phyloP scores from a whole-genome alignment of 2,888 invertebrate genomes.

The Carcina quercana region DNA sequence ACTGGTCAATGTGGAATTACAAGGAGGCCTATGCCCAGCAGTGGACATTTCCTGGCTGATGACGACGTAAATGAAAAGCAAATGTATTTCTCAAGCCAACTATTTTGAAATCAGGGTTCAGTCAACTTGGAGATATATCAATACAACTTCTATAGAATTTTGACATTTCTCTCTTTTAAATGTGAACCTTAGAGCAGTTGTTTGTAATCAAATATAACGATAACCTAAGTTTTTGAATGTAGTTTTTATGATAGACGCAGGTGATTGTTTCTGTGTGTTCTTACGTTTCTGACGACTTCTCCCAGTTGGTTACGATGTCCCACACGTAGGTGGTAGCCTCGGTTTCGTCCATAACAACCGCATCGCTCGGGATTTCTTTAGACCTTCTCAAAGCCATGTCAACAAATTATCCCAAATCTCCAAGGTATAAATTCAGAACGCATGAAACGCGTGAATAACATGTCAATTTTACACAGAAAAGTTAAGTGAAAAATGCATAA shows the following conservation, averaged over 20 bases:
- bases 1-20: no score
- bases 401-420: not conserved
- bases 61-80: no score
- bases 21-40: no score
- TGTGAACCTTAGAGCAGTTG: not conserved
- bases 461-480: not conserved
- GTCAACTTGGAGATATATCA: no score
- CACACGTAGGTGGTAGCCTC: constrained; percentile 77
- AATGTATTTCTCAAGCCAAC: no score
- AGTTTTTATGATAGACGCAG: constrained; percentile 11
- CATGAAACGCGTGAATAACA: not conserved
- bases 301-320: constrained; percentile 76
- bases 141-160: no score
- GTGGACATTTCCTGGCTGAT: no score
- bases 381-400: constrained; percentile 73
- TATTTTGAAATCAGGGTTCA: no score
- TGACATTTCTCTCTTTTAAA: no score
- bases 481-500: not conserved
- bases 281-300: constrained; percentile 75
- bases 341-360: constrained; percentile 67
- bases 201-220: not conserved
- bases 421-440: not conserved
- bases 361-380: constrained; percentile 75
- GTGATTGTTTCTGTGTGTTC: no score
- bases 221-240: no score